Evolutionary conservation across 2,797 vertebrate species (phyloP).

Genomic region (Setipinna tenuifilis): DNA sequence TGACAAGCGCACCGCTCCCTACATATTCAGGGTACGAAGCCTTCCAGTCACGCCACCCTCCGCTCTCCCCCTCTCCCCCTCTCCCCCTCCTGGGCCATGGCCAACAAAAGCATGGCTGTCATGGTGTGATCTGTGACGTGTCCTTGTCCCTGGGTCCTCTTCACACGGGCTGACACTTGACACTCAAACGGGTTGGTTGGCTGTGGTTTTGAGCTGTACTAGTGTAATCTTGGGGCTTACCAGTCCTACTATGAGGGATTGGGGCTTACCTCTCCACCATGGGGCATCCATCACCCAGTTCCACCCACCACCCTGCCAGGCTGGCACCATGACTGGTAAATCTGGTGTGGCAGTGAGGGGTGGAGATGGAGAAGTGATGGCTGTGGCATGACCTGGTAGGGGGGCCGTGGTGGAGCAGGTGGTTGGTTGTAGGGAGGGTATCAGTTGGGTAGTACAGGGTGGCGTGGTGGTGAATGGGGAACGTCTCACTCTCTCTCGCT

Average conservation of each 20-base stretch:
- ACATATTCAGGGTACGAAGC: conserved; percentile 89
- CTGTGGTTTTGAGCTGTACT: too few species aligned
- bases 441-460: background rate
- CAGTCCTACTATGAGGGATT: too few species aligned
- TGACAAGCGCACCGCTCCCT: conserved; percentile 95
- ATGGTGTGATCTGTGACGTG: background rate
- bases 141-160: background rate
- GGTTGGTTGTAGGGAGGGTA: background rate
- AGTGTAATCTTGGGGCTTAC: too few species aligned
- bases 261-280: background rate
- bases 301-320: background rate
- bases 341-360: background rate
- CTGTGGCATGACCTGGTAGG: background rate
- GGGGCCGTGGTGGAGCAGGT: background rate
- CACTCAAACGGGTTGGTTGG: too few species aligned
- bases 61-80: background rate
- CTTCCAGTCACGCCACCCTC: too few species aligned
- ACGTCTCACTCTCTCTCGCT: background rate
- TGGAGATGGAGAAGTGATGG: background rate
- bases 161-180: too few species aligned
- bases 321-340: background rate
- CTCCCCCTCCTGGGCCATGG: background rate
- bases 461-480: background rate
- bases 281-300: background rate
- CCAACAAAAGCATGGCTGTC: background rate